Evolutionary conservation across 2,888 invertebrate species (phyloP).

Genomic region (Physocephala rufipes): DNA sequence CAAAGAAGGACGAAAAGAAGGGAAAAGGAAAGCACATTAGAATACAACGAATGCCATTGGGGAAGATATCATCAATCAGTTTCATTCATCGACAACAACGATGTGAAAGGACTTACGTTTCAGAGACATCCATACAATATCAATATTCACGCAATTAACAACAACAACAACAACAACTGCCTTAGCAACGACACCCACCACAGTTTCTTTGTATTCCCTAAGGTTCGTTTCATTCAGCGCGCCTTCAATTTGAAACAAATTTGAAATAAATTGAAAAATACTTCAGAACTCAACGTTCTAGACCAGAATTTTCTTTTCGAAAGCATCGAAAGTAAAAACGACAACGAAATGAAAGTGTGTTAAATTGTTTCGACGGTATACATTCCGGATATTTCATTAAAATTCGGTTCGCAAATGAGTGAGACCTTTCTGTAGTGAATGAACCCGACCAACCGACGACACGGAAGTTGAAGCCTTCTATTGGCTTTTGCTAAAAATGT

Average conservation of each 20-base stretch:
- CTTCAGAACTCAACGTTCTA: slow-evolving; percentile 23
- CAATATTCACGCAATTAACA: no score
- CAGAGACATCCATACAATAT: no score
- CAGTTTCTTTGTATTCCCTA: background rate
- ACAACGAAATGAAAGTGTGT: slow-evolving; percentile 26
- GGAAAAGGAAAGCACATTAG: no score
- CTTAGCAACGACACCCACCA: background rate
- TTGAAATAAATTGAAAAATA: slow-evolving; percentile 32
- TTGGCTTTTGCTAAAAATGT: slow-evolving; percentile 18
- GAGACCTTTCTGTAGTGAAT: background rate
- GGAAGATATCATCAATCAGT: no score
- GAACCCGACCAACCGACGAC: background rate
- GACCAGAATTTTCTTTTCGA: slow-evolving; percentile 4
- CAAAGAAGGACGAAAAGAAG: no score
- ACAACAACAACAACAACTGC: background rate
- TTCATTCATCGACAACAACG: no score
- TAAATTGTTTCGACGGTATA: slow-evolving; percentile 22
- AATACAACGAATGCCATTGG: no score
- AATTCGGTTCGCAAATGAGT: background rate
- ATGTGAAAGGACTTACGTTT: no score
- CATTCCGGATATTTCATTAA: background rate
- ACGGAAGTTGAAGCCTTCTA: background rate
- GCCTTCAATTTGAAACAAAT: background rate
- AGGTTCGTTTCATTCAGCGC: background rate
- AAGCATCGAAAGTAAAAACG: background rate